Evolutionary conservation across 2,888 invertebrate genomes (phyloP).

Genomic region (Oasisia sp.): DNA sequence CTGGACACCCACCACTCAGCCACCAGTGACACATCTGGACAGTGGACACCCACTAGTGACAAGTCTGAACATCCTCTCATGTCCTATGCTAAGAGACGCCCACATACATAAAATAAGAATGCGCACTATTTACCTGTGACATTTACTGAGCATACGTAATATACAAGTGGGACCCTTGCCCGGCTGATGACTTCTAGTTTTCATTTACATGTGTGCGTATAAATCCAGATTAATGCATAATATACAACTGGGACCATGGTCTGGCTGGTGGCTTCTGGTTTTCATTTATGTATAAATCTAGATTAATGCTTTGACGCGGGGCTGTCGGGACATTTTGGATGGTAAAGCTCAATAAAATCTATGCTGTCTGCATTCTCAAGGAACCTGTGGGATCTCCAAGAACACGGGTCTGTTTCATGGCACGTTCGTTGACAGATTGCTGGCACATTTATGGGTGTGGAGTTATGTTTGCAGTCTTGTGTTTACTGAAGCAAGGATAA

Average conservation of each 20-base stretch:
- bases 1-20: too few species aligned
- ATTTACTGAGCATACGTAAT: background rate
- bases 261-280: background rate
- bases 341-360: background rate
- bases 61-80: too few species aligned
- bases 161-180: background rate
- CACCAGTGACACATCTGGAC: too few species aligned
- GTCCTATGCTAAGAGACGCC: too few species aligned
- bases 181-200: background rate
- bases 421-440: background rate
- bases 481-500: background rate
- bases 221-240: background rate
- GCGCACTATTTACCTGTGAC: conserved; percentile 14
- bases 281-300: background rate
- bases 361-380: background rate
- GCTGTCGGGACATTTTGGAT: background rate
- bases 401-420: background rate
- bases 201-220: background rate
- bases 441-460: background rate
- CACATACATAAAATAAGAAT: background rate
- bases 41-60: too few species aligned
- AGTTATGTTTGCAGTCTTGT: background rate
- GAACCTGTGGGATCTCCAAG: background rate
- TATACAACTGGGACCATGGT: background rate
- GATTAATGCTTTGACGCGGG: background rate